These are phyloP conservation scores for Podotricha telesiphe DNA, from an alignment of 2,888 invertebrate genomes.

Conservation along the genomic window DNA sequence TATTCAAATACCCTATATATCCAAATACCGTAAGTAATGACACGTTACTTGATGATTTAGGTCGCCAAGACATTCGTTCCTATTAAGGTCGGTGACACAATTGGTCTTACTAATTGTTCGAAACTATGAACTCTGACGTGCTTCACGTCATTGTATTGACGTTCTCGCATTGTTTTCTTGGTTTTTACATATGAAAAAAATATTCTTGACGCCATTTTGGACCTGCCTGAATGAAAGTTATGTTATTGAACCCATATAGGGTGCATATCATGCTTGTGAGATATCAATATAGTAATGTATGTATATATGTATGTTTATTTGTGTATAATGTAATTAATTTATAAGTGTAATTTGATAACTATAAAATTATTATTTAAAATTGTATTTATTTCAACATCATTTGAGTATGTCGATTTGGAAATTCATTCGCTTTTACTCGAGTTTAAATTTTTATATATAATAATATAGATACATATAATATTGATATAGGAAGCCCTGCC, in stretches of 20 bases:
- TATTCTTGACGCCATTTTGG: background rate
- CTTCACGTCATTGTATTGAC: slow-evolving; percentile 1
- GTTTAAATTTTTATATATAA: too few species aligned
- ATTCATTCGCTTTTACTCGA: too few species aligned
- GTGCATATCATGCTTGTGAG: background rate
- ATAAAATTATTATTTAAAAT: too few species aligned
- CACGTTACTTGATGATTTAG: background rate
- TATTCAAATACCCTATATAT: too few species aligned
- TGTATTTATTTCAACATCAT: too few species aligned
- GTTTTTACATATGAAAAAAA: background rate
- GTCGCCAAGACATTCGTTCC: slow-evolving; percentile 10
- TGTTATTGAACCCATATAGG: background rate
- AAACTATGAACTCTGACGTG: slow-evolving; percentile 3
- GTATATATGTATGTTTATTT: too few species aligned
- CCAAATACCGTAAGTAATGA: background rate
- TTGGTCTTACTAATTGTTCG: slow-evolving; percentile 26
- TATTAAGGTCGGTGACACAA: slow-evolving; percentile 23
- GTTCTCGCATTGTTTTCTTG: slow-evolving; percentile 1
- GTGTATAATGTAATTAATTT: too few species aligned
- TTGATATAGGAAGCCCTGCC: slow-evolving; percentile 6
- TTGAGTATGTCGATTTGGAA: too few species aligned
- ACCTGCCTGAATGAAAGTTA: too few species aligned
- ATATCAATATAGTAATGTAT: too few species aligned
- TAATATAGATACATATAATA: background rate
- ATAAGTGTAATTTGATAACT: too few species aligned